Percentiles rank a stretch among this genome's conserved stretches.
Conservation (phyloP, 2,797 vertebrate genomes). For the Artibeus lituratus region DNA sequence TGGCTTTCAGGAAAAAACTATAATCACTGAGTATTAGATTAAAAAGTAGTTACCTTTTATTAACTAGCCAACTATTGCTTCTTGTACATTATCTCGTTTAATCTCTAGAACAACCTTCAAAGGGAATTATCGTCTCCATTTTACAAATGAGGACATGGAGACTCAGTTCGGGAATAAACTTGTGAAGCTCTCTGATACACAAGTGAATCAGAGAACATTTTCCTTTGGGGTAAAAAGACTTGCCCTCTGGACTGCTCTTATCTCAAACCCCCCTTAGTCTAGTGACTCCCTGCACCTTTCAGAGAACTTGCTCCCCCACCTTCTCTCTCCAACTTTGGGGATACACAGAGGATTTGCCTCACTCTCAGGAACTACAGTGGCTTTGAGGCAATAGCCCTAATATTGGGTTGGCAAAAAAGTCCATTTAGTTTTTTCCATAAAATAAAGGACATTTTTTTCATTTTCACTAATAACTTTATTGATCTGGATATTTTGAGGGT, state of each 20-base stretch:
- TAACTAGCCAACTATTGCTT: not conserved
- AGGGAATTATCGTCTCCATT: not conserved
- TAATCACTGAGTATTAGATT: not conserved
- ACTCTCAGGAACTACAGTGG: not conserved
- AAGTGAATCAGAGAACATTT: not conserved
- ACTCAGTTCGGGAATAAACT: not conserved
- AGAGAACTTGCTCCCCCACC: not conserved
- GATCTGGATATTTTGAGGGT: not conserved
- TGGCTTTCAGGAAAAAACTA: slow-evolving; percentile 6
- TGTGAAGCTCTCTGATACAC: not conserved
- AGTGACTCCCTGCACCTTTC: not conserved
- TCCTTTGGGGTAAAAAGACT: not conserved
- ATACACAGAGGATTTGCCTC: not conserved
- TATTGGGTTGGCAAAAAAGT: not conserved
- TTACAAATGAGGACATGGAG: not conserved
- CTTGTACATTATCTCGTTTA: not conserved
- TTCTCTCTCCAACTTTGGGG: not conserved
- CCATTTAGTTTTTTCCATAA: not conserved
- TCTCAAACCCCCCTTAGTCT: not conserved
- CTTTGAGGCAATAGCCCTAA: not conserved
- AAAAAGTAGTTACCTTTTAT: not conserved
- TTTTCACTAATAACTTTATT: not conserved
- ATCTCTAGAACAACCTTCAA: not conserved
- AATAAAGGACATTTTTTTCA: not conserved
- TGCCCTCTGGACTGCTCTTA: not conserved